Evolutionary conservation across 2,888 invertebrate species (phyloP), one percentile per base, ranked within the genome.

Genomic region (Halocaridina rubra): DNA sequence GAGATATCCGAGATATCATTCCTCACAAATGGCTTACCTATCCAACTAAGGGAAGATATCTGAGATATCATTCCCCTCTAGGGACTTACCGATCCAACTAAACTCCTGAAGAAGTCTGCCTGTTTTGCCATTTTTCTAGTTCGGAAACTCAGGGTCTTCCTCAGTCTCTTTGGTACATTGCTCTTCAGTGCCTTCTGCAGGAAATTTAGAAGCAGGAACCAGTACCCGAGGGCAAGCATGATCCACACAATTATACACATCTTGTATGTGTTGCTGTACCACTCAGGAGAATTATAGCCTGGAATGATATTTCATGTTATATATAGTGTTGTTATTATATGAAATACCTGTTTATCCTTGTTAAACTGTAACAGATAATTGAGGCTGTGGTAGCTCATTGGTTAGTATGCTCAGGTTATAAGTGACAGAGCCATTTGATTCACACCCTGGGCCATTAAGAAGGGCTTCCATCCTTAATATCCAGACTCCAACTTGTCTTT

Each of bases 211-310:
- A 87, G 80, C 27, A 87, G 33, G 61, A 87, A 81, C 87, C 87
- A 87, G 84, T 87, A 87, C 8, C 87, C 85, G 4, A 87, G 64
- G 1, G 87, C 79, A n/a, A 85, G 24, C 87, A 87, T 87, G 64
- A 87, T 85, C 85, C 85, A 87, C 0, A 85, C 64, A 4, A 85
- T 67, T 22, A 87, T 84, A 19, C 46, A 32, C 22, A 85, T 39
- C 74, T 85, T 87, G 80, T 87, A 87, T 24, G 74, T 19, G 24
- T 85, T 80, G 32, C 71, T 59, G 72, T 82, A 72, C 19, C 53
- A 53, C 19, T 53, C 53, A 53, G 53, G 10, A 53, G 53, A 7
- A 19, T 53, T 53, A n/a, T n/a, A n/a, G n/a, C n/a, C n/a, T n/a
- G n/a, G n/a, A n/a, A n/a, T n/a, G n/a, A n/a, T n/a, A n/a, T n/a